Conservation (phyloP, 1,140 invertebrate species). For the Sarcophaga bullata region DNA sequence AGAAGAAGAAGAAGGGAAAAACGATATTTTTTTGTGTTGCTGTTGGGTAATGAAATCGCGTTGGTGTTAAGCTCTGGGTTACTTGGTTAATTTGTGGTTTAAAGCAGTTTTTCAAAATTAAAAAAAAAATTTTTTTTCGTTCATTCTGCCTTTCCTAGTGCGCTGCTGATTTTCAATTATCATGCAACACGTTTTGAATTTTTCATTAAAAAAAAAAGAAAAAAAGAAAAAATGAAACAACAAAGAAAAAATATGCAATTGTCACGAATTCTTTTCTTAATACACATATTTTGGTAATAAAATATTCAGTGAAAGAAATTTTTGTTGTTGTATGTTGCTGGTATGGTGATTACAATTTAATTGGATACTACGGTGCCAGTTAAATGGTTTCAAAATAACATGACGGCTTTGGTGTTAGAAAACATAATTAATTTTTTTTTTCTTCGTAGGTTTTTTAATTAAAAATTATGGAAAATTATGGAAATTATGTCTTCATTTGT, state of each 20-base stretch:
- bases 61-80: constrained; percentile 3
- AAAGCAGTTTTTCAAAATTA: background rate
- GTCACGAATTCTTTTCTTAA: background rate
- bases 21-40: no score
- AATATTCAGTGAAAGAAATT: background rate
- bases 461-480: no score
- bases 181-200: constrained; percentile 8
- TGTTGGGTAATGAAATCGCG: background rate
- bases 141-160: background rate
- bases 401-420: background rate
- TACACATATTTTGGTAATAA: background rate
- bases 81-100: constrained; percentile 8
- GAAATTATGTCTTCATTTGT: no score
- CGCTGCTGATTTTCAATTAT: background rate
- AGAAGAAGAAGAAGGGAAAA: no score
- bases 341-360: background rate
- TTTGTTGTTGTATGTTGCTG: background rate
- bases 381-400: background rate
- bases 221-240: background rate
- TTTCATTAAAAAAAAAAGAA: background rate
- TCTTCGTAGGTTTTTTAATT: no score
- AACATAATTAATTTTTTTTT: background rate
- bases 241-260: background rate
- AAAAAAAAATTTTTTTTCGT: no score
- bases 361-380: background rate